A percentile compares a stretch with the other conserved stretches of the same genome.
phyloP scores from a whole-genome alignment of 2,888 invertebrate species.

The Idaea straminata region DNA sequence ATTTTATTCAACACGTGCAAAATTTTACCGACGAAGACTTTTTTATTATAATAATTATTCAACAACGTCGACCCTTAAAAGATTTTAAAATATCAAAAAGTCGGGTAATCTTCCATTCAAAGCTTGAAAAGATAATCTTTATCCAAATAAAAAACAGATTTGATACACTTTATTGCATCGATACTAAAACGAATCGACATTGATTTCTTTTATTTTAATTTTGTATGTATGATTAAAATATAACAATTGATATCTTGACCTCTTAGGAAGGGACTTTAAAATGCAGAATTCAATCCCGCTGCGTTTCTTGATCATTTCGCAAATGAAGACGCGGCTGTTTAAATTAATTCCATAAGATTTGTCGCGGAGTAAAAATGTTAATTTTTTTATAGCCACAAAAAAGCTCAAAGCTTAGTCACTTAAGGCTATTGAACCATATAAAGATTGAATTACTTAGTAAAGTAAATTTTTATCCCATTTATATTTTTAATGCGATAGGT shows the following conservation, averaged over 20 bases:
- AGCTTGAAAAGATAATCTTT: not conserved
- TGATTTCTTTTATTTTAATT: not conserved
- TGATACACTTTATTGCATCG: not conserved
- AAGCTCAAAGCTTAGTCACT: no score
- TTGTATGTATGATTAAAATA: not conserved
- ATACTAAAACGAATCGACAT: not conserved
- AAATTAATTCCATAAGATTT: not conserved
- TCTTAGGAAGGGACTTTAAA: not conserved
- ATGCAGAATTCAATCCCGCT: not conserved
- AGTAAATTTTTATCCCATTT: no score
- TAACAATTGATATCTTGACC: slow-evolving; percentile 1
- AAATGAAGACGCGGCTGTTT: slow-evolving; percentile 13
- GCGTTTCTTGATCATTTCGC: not conserved
- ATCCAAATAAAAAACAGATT: not conserved
- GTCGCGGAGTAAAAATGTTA: no score
- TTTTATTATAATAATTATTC: not conserved
- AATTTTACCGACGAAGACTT: not conserved
- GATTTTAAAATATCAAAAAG: not conserved
- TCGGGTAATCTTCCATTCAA: not conserved
- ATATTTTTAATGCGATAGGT: no score
- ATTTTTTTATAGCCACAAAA: no score
- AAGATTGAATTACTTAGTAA: no score
- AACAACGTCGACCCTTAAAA: not conserved
- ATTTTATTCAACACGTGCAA: not conserved
- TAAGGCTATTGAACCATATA: no score